Percentiles rank a stretch among this genome's conserved stretches.
These are phyloP conservation scores for Drosophila koepferae DNA, from an alignment of 2,888 invertebrate genomes.

Conservation along the genomic window DNA sequence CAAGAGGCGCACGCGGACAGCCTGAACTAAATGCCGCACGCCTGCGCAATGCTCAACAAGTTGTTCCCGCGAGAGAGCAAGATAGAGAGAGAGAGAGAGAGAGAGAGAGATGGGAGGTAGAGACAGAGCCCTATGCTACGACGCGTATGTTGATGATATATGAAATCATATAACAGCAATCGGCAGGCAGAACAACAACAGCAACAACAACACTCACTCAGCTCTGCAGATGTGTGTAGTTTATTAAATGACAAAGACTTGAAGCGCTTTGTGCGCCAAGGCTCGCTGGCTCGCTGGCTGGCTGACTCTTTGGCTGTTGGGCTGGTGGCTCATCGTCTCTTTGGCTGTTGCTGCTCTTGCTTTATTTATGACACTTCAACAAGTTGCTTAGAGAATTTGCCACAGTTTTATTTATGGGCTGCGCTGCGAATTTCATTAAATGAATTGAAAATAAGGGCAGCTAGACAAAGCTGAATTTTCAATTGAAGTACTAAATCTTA, in stretches of 20 bases:
- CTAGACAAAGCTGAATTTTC: slow-evolving; percentile 10
- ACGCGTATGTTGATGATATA: slow-evolving; percentile 71
- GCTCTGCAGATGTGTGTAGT: slow-evolving; percentile 62
- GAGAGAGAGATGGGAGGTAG: not conserved
- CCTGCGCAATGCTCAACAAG: slow-evolving; percentile 78
- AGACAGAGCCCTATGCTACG: slow-evolving; percentile 11
- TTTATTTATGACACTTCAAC: slow-evolving; percentile 77
- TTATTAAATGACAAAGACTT: slow-evolving; percentile 79
- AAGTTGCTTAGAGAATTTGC: slow-evolving; percentile 78
- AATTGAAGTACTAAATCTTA: not conserved
- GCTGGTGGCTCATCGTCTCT: slow-evolving; percentile 7
- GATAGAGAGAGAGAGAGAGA: not conserved
- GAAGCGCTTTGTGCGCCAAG: slow-evolving; percentile 37
- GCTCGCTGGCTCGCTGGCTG: slow-evolving; percentile 7
- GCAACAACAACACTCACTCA: slow-evolving; percentile 1
- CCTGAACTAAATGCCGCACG: slow-evolving; percentile 81
- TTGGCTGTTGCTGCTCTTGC: slow-evolving; percentile 16
- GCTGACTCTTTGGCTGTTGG: not conserved
- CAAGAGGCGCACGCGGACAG: slow-evolving; percentile 68
- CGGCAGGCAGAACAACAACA: slow-evolving; percentile 56
- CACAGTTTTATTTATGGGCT: slow-evolving; percentile 74
- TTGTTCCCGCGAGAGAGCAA: slow-evolving; percentile 9
- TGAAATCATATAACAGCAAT: slow-evolving; percentile 81
- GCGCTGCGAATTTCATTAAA: slow-evolving; percentile 35
- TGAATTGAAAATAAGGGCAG: slow-evolving; percentile 56